Evolutionary conservation across 2,888 invertebrate species (phyloP).

Genomic region (Idaea aversata): DNA sequence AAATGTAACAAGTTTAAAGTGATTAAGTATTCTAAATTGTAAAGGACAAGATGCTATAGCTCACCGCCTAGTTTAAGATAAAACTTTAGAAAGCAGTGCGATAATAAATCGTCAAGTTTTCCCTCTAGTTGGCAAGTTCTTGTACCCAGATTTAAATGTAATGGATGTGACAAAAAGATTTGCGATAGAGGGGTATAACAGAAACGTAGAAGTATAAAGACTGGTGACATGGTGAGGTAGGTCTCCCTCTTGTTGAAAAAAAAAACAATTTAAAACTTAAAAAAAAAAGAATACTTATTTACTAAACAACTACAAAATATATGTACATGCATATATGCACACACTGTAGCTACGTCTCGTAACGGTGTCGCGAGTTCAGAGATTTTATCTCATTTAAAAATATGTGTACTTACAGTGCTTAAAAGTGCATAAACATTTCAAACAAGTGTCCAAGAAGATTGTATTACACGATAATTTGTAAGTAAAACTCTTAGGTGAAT

Average conservation of each 20-base stretch:
- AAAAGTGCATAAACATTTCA: background rate
- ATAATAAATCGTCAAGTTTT: constrained; percentile 74
- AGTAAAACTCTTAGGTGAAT: background rate
- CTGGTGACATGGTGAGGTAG: too few species aligned
- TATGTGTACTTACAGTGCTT: too few species aligned
- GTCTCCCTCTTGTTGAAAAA: background rate
- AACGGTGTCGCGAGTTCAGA: too few species aligned
- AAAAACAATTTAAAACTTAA: too few species aligned
- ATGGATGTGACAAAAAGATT: constrained; percentile 36
- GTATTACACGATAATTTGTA: too few species aligned
- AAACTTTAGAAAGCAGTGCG: constrained; percentile 71
- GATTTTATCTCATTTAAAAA: too few species aligned
- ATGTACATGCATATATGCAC: too few species aligned
- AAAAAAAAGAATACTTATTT: too few species aligned
- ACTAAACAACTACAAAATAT: too few species aligned
- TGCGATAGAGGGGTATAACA: background rate
- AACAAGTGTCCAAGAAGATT: too few species aligned
- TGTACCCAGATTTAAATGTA: constrained; percentile 20
- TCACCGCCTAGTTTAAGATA: constrained; percentile 67
- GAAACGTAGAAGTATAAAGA: too few species aligned
- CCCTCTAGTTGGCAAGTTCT: constrained; percentile 57
- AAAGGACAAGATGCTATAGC: constrained; percentile 45
- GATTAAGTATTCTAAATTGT: constrained; percentile 41
- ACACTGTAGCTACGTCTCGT: too few species aligned
- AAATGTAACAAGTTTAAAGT: constrained; percentile 28